Evolutionary conservation across 2,888 invertebrate species (phyloP), one percentile per base, ranked within the genome.

Genomic region (Caprella mutica): DNA sequence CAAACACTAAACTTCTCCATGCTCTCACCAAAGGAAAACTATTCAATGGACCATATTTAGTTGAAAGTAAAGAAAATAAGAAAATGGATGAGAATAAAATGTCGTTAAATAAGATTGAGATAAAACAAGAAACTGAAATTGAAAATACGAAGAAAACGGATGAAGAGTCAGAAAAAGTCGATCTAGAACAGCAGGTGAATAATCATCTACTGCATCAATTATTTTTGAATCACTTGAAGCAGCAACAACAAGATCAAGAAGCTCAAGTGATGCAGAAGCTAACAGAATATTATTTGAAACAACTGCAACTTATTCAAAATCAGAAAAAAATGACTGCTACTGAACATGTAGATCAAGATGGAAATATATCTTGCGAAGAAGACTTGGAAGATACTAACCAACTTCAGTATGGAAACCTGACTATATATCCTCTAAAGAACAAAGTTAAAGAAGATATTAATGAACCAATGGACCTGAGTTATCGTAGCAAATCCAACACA

Each of bases 361-460:
- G 48, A 48, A 17, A 48, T 29, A 12, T 30, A 29, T 48, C 1
- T 30, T 3, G 48, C 21, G 19, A 48, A 48, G 21, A n/a, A n/a
- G n/a, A n/a, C n/a, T n/a, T n/a, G n/a, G 48, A 48, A 19, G 48
- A 48, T 30, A 5, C 29, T 29, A 48, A 48, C 17, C 48, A 48
- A 17, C 48, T 48, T 3, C 29, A 48, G n/a, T 48, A 30, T 48
- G 48, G 48, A 3, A 48, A 48, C 30, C 21, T 48, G 27, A 48
- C 48, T 3, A 48, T 48, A 29, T 48, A 48, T 48, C 48, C 48
- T 14, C 21, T 48, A n/a, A 48, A 48, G 30, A 19, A 24, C 24
- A 48, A 48, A 29, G 14, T 30, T 4, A 48, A 48, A 48, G n/a
- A n/a, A n/a, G n/a, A n/a, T n/a, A n/a, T n/a, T n/a, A n/a, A n/a